Evolutionary conservation across 2,797 vertebrate genomes (phyloP), one percentile per base, ranked within the genome.

Genomic region (Crax fasciolata): DNA sequence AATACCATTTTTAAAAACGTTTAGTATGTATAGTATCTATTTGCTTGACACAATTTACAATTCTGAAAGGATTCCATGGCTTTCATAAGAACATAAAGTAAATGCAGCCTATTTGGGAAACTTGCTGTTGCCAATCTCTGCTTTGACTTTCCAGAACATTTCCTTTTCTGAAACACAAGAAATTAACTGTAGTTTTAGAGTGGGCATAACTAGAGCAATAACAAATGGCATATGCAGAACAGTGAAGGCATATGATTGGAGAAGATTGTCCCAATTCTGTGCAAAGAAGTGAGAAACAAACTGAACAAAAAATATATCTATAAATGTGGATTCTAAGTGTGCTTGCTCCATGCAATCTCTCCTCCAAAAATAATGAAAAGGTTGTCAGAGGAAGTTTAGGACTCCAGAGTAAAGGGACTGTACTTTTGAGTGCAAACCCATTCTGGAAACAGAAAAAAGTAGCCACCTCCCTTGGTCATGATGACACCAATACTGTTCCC

Each of bases 231-330:
- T 30, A 81, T 49, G 30, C 6, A 80, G 27, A 75, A 67, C n/a
- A 52, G 54, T 73, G 58, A 6, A 30, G 24, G 13, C 4, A 90
- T 80, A 67, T 44, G 74, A 41, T 59, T 85, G 94, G 28, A 72
- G 38, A 86, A 67, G n/a, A 75, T 12, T 72, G 49, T 81, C 17
- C 18, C 3, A 2, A 6, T 78, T 89, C 41, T 66, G 16, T 20
- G 6, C 54, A 55, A 48, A 63, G 44, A 63, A 54, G 43, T 41
- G 7, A 72, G 62, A 71, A 11, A 46, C 7, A 49, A 72, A 1
- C 6, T 24, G 74, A 17, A 55, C 5, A 3, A 12, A 1, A 3
- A 2, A 41, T 48, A 6, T 35, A 1, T 11, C 30, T 44, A 27
- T 10, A 62, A 7, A 38, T 6, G 8, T 30, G 35, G 5, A 9